Conservation (phyloP, 2,888 invertebrate genomes). For the Drosophila quinaria region DNA sequence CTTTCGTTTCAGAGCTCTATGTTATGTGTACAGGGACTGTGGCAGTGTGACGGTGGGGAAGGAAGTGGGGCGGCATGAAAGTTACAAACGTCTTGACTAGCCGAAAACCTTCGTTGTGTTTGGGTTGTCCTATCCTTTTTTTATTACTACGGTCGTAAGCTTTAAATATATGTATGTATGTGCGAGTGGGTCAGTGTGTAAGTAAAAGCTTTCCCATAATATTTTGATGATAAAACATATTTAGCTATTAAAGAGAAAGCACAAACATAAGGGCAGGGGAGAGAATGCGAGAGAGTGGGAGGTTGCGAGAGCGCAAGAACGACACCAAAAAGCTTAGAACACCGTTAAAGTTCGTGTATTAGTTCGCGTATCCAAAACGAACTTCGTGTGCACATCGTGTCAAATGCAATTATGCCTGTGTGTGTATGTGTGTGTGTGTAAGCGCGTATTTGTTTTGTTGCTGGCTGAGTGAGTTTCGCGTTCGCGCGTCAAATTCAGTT, state of each 20-base stretch:
- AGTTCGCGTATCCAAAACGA: constrained; percentile 31
- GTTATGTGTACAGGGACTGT: constrained; percentile 1
- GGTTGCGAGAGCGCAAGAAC: constrained; percentile 2
- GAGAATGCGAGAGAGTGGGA: neutral
- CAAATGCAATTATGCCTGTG: constrained; percentile 53
- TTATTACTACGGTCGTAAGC: constrained; percentile 45
- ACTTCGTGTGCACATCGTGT: constrained; percentile 41
- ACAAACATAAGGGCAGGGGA: constrained; percentile 8
- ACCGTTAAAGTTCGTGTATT: constrained; percentile 31
- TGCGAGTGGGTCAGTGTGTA: constrained; percentile 12
- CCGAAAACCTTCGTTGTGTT: constrained; percentile 47
- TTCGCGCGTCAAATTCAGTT: constrained; percentile 74
- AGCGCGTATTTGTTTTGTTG: constrained; percentile 58
- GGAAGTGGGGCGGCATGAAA: neutral
- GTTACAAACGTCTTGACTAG: constrained; percentile 17
- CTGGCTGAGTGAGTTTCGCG: constrained; percentile 52
- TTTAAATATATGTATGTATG: constrained; percentile 20
- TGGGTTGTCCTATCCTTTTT: constrained; percentile 49
- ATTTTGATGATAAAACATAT: constrained; percentile 56
- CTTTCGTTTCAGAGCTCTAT: constrained; percentile 36
- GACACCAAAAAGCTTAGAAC: constrained; percentile 30
- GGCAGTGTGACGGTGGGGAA: neutral
- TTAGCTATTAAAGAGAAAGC: constrained; percentile 47
- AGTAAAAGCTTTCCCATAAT: constrained; percentile 35
- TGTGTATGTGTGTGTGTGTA: constrained; percentile 25